phyloP scores from a whole-genome alignment of 2,113 vertebrate species.

The Antigone vipio region DNA sequence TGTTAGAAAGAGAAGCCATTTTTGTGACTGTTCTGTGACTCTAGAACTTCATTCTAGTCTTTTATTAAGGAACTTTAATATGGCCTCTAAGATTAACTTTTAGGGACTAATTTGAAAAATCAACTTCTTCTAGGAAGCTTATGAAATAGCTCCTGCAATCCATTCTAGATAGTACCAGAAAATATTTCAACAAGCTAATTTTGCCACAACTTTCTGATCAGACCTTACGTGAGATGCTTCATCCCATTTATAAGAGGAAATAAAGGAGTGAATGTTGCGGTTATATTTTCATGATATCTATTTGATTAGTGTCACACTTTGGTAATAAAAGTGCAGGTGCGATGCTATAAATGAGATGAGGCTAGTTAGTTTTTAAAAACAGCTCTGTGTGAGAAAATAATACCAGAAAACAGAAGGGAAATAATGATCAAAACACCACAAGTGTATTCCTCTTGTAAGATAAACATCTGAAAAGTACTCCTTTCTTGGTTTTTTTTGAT shows the following conservation, averaged over 20 bases:
- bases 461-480: neutral
- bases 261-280: neutral
- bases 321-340: neutral
- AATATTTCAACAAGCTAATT: neutral
- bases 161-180: neutral
- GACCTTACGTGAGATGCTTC: neutral
- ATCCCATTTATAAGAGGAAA: neutral
- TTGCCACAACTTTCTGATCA: neutral
- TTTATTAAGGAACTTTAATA: neutral
- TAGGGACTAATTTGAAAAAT: neutral
- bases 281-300: neutral
- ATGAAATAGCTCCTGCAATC: neutral
- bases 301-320: neutral
- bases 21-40: neutral
- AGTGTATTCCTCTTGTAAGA: neutral
- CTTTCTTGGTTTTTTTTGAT: constrained; percentile 37
- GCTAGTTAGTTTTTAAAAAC: neutral
- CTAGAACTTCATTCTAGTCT: neutral
- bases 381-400: neutral
- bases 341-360: neutral
- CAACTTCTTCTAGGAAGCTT: neutral
- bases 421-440: neutral
- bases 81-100: neutral
- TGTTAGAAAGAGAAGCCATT: neutral
- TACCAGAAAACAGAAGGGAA: neutral